These are phyloP conservation scores for Chamaea fasciata DNA, from an alignment of 2,113 vertebrate genomes.

Conservation along the genomic window DNA sequence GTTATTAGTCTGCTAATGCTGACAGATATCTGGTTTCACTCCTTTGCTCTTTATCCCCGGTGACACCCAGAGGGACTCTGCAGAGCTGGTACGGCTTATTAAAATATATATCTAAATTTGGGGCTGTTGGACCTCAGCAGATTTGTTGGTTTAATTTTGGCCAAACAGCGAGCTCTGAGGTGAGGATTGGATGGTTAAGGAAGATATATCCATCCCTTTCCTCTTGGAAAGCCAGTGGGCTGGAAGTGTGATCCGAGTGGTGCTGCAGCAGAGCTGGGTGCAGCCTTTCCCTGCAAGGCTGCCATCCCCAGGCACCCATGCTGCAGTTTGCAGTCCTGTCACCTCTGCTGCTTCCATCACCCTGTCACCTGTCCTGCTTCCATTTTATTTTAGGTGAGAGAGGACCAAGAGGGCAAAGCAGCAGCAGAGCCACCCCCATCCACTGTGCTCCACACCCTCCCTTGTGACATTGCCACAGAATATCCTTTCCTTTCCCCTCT, in stretches of 20 bases:
- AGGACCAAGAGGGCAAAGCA: neutral
- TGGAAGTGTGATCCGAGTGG: neutral
- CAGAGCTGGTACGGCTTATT: neutral
- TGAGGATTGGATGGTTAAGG: neutral
- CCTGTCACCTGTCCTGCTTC: neutral
- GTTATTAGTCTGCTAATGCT: neutral
- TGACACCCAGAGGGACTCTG: neutral
- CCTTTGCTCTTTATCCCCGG: neutral
- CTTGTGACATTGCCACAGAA: neutral
- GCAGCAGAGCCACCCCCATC: accelerated
- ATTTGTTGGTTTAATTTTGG: neutral
- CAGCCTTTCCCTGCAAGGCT: neutral
- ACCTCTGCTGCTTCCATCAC: neutral
- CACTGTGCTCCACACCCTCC: neutral
- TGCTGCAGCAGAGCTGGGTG: neutral
- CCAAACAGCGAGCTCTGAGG: neutral
- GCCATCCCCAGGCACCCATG: accelerated
- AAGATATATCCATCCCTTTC: neutral
- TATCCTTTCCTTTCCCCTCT: neutral
- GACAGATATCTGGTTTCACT: neutral
- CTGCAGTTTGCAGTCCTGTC: neutral
- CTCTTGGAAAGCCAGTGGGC: neutral
- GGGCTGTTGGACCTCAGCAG: neutral
- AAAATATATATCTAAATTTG: neutral
- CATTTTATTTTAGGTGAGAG: accelerated